Base-by-base conservation (phyloP, 1,140 invertebrate genomes). In the Euwallacea similis region DNA sequence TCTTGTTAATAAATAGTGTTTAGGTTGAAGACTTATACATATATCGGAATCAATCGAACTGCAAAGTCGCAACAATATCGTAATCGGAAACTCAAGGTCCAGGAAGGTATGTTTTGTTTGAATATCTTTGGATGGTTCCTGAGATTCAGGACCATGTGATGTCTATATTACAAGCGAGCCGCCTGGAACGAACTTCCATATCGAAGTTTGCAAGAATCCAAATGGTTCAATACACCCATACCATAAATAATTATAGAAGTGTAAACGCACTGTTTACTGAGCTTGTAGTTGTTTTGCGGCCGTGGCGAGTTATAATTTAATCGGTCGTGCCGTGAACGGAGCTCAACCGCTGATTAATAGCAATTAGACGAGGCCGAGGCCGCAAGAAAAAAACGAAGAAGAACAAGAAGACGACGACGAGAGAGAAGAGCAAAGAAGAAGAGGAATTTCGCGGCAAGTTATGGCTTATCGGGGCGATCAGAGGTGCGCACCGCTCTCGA, bases 271-370 rank as follows among this genome's bases (percentile, higher is more conserved):
- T 79, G 77, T 79, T 79, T 79, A 77, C 77, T 74, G 74, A 76
- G 74, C 76, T 78, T 78, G 73, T 78, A 76, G 78, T 78, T 77
- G 72, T 75, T 78, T 76, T 77, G 74, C 69, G 54, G 61, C 46
- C 55, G 66, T 54, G 69, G 69, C 75, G 75, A 80, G 79, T 80
- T 80, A 80, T 78, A 79, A 79, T 79, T 79, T 79, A 77, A 80
- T 80, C 79, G 78, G 78, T 79, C 78, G 79, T 80, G 77, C 77
- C 74, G 75, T 75, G 76, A 79, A 75, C 77, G 77, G 66, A 73
- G 69, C 79, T 76, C 75, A 78, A 74, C 79, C 76, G 72, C 76
- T 79, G 78, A 79, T 81, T 81, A 80, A 80, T 81, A 75, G 79
- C 79, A 81, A 79, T 79, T 79, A 79, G 78, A 79, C 77, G 77